Base-by-base conservation (phyloP, 2,888 invertebrate genomes). In the Callinectes sapidus region DNA sequence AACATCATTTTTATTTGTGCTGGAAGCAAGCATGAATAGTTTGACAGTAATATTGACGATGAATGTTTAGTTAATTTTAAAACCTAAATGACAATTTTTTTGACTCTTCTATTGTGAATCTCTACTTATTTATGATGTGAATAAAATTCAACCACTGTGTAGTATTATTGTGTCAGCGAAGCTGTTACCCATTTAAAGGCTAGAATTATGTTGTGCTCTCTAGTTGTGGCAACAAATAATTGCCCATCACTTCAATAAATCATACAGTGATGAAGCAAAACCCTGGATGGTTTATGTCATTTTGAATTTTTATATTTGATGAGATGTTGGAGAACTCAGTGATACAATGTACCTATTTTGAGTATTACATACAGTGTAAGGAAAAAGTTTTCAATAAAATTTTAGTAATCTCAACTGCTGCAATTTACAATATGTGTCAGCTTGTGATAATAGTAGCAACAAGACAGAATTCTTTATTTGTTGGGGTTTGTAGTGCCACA, bases 91-190 rank as follows among this genome's bases (percentile, higher is more conserved):
- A 28, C 23, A 28, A 23, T 28, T 71, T 71, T 71, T 71, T 71
- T 71, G 28, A 23, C n/a, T 28, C 10, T 28, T 13, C 13, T 10
- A n/a, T 71, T 0, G 13, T 28, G n/a, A 71, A 71, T 71, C n/a
- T 71, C 28, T 71, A 71, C 28, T 28, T 71, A 71, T 71, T 71
- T 71, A 10, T 71, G 13, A 28, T 71, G 28, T 71, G 71, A 71
- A 71, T 71, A 28, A 71, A 71, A n/a, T 71, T 71, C 8, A 71
- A 71, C n/a, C 13, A 71, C 28, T 10, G 71, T 28, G 71, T 71
- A 71, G 71, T 71, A 71, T 71, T 71, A 23, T 71, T 71, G 71
- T 61, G 61, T 71, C 71, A 71, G 71, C n/a, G 28, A 71, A 71
- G 71, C 28, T 71, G 28, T 71, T 71, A 71, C 28, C 71, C 71